Evolutionary conservation across 2,113 vertebrate genomes (phyloP).

Genomic region (Phalacrocorax pelagicus): DNA sequence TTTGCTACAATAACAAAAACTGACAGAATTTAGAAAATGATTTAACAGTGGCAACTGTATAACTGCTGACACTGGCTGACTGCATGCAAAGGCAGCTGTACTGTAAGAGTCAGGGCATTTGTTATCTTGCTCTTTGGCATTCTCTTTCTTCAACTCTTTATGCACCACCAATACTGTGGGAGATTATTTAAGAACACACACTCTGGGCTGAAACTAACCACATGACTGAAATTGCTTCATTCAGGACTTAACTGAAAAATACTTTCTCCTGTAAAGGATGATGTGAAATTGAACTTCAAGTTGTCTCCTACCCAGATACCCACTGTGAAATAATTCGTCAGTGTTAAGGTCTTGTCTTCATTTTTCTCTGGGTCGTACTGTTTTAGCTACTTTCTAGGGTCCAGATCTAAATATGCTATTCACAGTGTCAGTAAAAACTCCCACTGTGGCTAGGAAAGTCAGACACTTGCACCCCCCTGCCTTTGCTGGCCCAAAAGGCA

Average conservation of each 20-base stretch:
- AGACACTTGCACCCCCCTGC: background rate
- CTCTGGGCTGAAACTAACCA: background rate
- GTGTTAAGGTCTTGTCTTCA: background rate
- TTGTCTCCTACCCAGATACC: background rate
- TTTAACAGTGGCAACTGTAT: slow-evolving; percentile 41
- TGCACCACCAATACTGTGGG: background rate
- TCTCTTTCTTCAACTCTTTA: background rate
- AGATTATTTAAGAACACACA: background rate
- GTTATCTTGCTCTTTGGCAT: background rate
- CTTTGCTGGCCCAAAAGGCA: background rate
- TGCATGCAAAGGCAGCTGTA: background rate
- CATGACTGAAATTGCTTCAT: background rate
- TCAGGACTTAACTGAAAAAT: background rate
- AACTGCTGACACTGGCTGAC: background rate
- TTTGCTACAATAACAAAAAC: slow-evolving; percentile 47
- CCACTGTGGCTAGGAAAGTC: background rate
- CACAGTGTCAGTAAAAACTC: background rate
- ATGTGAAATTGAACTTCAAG: background rate
- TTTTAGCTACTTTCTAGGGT: background rate
- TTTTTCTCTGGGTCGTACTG: background rate
- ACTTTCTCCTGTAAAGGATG: background rate
- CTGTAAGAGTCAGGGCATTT: background rate
- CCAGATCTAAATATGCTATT: background rate
- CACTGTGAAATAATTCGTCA: background rate
- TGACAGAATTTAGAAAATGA: slow-evolving; percentile 48